Evolutionary conservation across 2,113 vertebrate genomes (phyloP).

Genomic region (Elanus axillaris): DNA sequence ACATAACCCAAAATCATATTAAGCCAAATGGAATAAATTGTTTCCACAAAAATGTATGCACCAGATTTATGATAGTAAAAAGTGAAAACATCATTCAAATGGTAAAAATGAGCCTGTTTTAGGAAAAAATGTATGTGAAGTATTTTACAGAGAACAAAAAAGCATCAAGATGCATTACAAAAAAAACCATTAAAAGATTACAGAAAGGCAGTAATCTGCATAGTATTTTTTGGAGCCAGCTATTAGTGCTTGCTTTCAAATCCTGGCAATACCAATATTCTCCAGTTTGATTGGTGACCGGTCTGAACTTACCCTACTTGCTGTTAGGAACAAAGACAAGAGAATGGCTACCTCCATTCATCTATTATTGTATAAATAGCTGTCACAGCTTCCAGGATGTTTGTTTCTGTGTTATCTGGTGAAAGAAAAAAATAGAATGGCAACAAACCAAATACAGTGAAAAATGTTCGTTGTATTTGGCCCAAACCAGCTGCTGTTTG

Average conservation of each 20-base stretch:
- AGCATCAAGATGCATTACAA: not conserved
- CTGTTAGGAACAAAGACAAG: slow-evolving; percentile 24
- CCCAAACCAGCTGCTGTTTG: slow-evolving; percentile 20
- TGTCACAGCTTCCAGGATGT: slow-evolving; percentile 41
- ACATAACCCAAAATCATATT: not conserved
- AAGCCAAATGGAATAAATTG: not conserved
- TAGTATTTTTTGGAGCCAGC: not conserved
- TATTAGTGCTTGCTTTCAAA: slow-evolving; percentile 6
- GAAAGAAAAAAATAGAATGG: slow-evolving; percentile 38
- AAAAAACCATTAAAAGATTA: not conserved
- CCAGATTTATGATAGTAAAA: not conserved
- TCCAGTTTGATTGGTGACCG: slow-evolving; percentile 11
- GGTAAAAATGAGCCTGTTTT: not conserved
- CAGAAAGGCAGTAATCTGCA: not conserved
- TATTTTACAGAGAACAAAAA: not conserved
- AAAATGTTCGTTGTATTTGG: slow-evolving; percentile 27
- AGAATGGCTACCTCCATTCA: slow-evolving; percentile 15
- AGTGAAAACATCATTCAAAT: not conserved
- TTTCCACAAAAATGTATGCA: not conserved
- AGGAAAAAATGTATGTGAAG: not conserved
- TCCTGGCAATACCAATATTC: slow-evolving; percentile 12
- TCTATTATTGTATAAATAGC: slow-evolving; percentile 54
- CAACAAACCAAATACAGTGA: slow-evolving; percentile 42
- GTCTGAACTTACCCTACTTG: slow-evolving; percentile 26
- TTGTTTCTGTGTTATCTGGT: slow-evolving; percentile 40